A percentile compares a stretch with the other conserved stretches of the same genome.
Evolutionary conservation across 2,888 invertebrate species (phyloP).

Genomic region (Parnassius mnemosyne): DNA sequence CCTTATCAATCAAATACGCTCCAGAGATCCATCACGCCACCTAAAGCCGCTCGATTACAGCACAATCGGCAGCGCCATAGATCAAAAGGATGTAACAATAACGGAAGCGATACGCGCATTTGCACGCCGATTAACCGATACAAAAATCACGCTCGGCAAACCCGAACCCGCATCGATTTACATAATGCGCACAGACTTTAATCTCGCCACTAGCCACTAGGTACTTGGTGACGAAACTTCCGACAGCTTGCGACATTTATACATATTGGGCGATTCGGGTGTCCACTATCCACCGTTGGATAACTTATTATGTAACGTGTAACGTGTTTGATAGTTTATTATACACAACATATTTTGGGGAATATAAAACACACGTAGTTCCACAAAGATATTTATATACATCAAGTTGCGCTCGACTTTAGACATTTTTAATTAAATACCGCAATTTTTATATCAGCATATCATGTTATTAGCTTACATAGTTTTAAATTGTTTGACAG

Average conservation of each 20-base stretch:
- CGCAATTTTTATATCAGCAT: too few relatives aligned
- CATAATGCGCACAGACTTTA: conserved; percentile 56
- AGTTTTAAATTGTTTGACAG: too few relatives aligned
- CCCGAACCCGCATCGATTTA: conserved; percentile 48
- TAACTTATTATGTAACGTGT: conserved; percentile 62
- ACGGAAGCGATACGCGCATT: conserved; percentile 34
- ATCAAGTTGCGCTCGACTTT: too few relatives aligned
- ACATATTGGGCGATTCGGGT: conserved; percentile 55
- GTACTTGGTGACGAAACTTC: conserved; percentile 63
- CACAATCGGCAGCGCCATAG: conserved; percentile 16
- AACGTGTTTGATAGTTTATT: conserved; percentile 39
- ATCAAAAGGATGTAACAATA: conserved; percentile 19
- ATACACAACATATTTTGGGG: conserved; percentile 27
- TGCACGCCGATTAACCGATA: conserved; percentile 39
- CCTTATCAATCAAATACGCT: conserved; percentile 59
- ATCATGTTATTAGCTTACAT: too few relatives aligned
- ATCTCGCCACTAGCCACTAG: conserved; percentile 53
- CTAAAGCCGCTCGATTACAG: conserved; percentile 6
- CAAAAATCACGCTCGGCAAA: conserved; percentile 34
- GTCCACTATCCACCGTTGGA: conserved; percentile 71
- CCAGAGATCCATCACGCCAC: conserved; percentile 34
- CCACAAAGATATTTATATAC: too few relatives aligned
- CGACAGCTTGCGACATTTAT: conserved; percentile 60
- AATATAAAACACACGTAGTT: too few relatives aligned
- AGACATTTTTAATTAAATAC: too few relatives aligned